A percentile compares a stretch with the other conserved stretches of the same genome.
Evolutionary conservation across 2,113 vertebrate species (phyloP).

Genomic region (Grantiella picta): DNA sequence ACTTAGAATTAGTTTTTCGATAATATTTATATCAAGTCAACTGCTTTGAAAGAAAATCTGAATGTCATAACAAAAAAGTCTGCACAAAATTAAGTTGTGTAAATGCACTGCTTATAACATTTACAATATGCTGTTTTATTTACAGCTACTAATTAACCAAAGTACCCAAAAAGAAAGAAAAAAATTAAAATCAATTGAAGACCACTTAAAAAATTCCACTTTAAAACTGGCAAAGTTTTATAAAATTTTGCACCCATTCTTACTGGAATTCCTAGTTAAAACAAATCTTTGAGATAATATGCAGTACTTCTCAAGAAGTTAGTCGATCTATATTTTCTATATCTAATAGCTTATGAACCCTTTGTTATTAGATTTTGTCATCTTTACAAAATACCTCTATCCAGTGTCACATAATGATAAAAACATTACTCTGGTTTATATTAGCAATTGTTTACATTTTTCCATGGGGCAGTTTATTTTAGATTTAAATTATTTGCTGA

Average conservation of each 20-base stretch:
- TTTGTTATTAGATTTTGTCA: background rate
- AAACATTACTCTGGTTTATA: constrained; percentile 51
- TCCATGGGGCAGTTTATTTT: constrained; percentile 31
- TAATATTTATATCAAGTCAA: background rate
- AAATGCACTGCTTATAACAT: background rate
- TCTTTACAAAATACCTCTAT: background rate
- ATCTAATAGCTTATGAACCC: background rate
- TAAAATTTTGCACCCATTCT: background rate
- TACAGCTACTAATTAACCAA: background rate
- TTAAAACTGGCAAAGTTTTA: background rate
- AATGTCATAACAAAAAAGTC: background rate
- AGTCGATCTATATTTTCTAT: background rate
- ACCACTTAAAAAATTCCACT: background rate
- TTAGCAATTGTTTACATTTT: constrained; percentile 37
- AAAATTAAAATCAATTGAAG: background rate
- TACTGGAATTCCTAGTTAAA: background rate
- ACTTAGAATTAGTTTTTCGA: background rate
- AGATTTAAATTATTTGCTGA: constrained; percentile 28
- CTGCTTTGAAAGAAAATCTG: background rate
- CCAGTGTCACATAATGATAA: background rate
- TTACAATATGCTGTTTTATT: background rate
- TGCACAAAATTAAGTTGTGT: background rate
- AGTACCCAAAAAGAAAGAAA: background rate
- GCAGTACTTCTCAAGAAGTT: background rate
- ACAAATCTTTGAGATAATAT: background rate